Base-by-base conservation (phyloP, 2,888 invertebrate genomes). In the Melinaea menophilus region DNA sequence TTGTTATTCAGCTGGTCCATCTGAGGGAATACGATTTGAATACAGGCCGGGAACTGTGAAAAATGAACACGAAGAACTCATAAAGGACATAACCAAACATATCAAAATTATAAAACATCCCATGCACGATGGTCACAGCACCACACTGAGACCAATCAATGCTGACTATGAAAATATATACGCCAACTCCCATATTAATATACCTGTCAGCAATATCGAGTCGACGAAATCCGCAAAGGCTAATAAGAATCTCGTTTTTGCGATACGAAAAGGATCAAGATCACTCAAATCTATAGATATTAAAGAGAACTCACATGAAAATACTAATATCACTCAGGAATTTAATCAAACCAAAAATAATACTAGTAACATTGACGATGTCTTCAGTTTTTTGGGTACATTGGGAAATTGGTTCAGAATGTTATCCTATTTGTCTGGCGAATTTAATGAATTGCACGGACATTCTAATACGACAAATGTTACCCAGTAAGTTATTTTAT, bases 331-430 rank as follows among this genome's bases (percentile, higher is more conserved):
- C 22, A 57, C 54, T 13, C 33, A 5, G 37, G 7, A 46, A n/a
- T 31, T 59, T n/a, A 1, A 46, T 12, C n/a, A 41, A 41, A 41
- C 41, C 41, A 41, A 9, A 9, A 41, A 41, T 9, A 55, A 46
- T 13, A 56, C 35, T 4, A 59, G 51, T 45, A 35, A 41, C 47
- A 55, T 12, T 1, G 34, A 55, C 31, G 55, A 59, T 33, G 69
- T 72, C 13, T 41, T 78, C 0, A 75, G 75, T 65, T 79, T 86
- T 48, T 79, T 86, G 5, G 61, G 63, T 35, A 62, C 76, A 55
- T 61, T 85, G 2, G 74, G 82, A 0, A 72, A 79, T 66, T 85
- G 79, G 79, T 85, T 87, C 57, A 71, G 71, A 55, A 66, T 65
- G 11, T 65, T 85, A 58, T 77, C 81, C 33, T 66, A 68, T 22